Base-by-base conservation (phyloP, 2,113 vertebrate species). In the Cyprinus carpio region DNA sequence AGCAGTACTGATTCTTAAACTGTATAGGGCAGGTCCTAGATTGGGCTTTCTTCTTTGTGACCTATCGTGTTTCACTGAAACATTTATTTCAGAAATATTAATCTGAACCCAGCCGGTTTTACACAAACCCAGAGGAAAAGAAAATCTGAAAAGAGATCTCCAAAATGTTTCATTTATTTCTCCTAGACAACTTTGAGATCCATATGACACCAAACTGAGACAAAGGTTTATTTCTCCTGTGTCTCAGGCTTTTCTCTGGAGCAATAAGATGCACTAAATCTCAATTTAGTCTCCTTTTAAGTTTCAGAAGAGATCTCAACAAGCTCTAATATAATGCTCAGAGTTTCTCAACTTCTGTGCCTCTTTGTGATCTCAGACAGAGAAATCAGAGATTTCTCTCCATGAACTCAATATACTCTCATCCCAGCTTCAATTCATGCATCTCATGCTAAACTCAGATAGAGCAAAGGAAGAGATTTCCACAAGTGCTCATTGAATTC, bases 171-270 rank as follows among this genome's bases (percentile, higher is more conserved):
- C 27, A 65, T 65, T 65, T 65, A 65, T 65, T 65, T 67, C 64
- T 67, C 64, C 64, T 67, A 67, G 64, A 67, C 64, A 67, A 67
- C 64, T 67, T 67, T 67, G 27, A 67, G 64, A 67, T 67, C 64
- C 64, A 67, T 67, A 67, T 67, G 64, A 31, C 64, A 67, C 64
- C 27, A 67, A 67, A 67, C 64, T 67, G 64, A 67, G 64, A 67
- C 64, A 29, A 67, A 16, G 27, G 64, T 67, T 67, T 67, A 67
- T n/a, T 67, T 67, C n/a, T 67, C 64, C 29, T 67, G 64, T 65
- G 10, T 67, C 64, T 67, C 27, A 67, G 64, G 64, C 64, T n/a
- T 15, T 67, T 67, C 64, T 67, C 64, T 67, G 64, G 64, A 67
- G 64, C 64, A 67, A 67, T 31, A 67, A 67, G 64, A 67, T 67